These are phyloP conservation scores for Eupithecia inturbata DNA, from an alignment of 2,888 invertebrate species.

Conservation along the genomic window DNA sequence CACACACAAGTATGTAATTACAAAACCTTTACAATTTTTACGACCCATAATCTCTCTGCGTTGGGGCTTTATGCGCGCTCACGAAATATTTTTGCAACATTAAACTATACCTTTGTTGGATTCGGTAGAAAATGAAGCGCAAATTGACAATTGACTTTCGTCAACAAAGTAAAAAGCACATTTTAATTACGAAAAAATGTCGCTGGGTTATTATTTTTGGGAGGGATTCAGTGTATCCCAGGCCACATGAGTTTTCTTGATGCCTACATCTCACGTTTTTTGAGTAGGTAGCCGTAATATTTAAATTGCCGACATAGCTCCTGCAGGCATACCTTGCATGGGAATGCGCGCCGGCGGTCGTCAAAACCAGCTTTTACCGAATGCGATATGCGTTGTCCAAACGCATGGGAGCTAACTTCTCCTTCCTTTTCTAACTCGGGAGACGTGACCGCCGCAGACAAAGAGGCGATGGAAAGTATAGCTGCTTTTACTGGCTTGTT, in stretches of 20 bases:
- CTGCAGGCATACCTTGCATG: conserved; percentile 82
- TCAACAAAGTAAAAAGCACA: conserved; percentile 59
- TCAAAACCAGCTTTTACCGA: conserved; percentile 81
- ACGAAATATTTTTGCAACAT: conserved; percentile 60
- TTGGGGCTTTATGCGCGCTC: conserved; percentile 57
- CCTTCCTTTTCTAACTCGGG: conserved; percentile 74
- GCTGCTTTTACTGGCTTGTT: conserved; percentile 72
- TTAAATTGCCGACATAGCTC: conserved; percentile 83
- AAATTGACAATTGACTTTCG: conserved; percentile 72
- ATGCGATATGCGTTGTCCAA: conserved; percentile 76
- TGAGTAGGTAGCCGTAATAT: conserved; percentile 82
- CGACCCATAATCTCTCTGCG: conserved; percentile 72
- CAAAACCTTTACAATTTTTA: conserved; percentile 71
- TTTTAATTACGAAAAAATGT: conserved; percentile 81
- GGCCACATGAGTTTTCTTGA: conserved; percentile 80
- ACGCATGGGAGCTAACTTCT: conserved; percentile 62
- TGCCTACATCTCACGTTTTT: conserved; percentile 82
- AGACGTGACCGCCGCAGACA: conserved; percentile 60
- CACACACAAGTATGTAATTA: conserved; percentile 43
- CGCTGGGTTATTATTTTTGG: conserved; percentile 73
- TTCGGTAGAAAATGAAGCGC: conserved; percentile 67
- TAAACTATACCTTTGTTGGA: conserved; percentile 64
- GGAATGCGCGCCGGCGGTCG: conserved; percentile 79
- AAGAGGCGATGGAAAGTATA: conserved; percentile 74
- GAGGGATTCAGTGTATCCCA: conserved; percentile 72